Evolutionary conservation across 2,888 invertebrate species (phyloP), one percentile per base, ranked within the genome.

Genomic region (Dilophus febrilis): DNA sequence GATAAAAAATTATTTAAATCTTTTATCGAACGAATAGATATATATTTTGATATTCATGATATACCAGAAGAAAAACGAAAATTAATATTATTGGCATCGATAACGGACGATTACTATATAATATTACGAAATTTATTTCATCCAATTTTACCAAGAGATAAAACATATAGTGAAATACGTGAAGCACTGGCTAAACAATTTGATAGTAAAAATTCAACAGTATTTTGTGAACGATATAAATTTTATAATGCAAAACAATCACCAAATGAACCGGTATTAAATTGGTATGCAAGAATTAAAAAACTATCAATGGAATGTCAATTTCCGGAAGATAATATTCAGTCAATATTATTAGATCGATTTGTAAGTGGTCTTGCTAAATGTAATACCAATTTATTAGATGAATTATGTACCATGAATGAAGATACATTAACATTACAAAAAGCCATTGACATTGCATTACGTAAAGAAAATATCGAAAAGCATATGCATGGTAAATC

Each of bases 211-310:
- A 41, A 42, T 4, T 46, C 46, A 10, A n/a, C n/a, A 8, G 42
- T 45, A 10, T 49, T 41, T 16, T 27, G 47, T 8, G 45, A 51
- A 44, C 31, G 47, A 14, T 37, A 39, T 4, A 42, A 43, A 31
- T 50, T 51, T 32, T 48, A 47, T 32, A 42, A 46, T 14, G 46
- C 45, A n/a, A 40, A 38, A 33, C 47, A 51, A 45, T 35, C 33
- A 12, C 33, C 38, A 12, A 30, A 33, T 19, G 47, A 49, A 39
- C 37, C 43, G 2, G 41, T 47, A 8, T 45, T 32, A 8, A 41
- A 45, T 27, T 50, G 44, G 43, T 47, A 45, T 41, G 47, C 45
- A 12, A 18, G 48, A 28, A 40, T 50, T 5, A 46, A 46, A 31
- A 47, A 42, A 33, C 35, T 45, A 13, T 45, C 48, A 27, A 43